Percentiles rank a stretch among this genome's conserved stretches.
Evolutionary conservation across 1,140 invertebrate species (phyloP).

Genomic region (Drosophila pectinifera): DNA sequence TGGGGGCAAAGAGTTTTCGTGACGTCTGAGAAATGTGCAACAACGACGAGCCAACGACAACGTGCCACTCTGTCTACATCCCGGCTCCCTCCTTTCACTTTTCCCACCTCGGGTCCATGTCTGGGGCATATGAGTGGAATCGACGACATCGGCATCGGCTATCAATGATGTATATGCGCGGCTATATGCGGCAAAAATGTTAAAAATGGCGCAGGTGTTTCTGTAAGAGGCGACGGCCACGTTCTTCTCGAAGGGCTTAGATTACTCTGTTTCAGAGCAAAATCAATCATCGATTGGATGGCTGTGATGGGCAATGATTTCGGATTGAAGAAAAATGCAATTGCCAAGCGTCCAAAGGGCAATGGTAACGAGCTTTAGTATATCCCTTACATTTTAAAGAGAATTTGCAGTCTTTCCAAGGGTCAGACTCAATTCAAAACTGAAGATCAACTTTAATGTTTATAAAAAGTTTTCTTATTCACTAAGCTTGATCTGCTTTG

Average conservation of each 20-base stretch:
- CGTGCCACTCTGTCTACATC: conserved; percentile 46
- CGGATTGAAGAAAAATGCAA: conserved; percentile 5
- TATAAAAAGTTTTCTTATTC: too few species aligned
- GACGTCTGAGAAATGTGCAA: conserved; percentile 82
- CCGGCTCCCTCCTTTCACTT: neutral
- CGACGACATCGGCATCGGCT: conserved; percentile 59
- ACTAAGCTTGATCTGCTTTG: too few species aligned
- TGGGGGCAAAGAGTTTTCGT: conserved; percentile 62
- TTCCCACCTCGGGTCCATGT: conserved; percentile 16
- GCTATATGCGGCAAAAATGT: conserved; percentile 78
- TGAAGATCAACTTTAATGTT: too few species aligned
- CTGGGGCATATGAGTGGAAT: conserved; percentile 70
- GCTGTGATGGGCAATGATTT: conserved; percentile 20
- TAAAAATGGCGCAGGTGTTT: conserved; percentile 81
- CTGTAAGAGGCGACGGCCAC: conserved; percentile 33
- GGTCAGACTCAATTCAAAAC: too few species aligned
- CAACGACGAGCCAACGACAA: conserved; percentile 58
- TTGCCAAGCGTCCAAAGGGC: neutral
- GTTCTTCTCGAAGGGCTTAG: conserved; percentile 52
- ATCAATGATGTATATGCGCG: conserved; percentile 74
- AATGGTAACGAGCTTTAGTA: too few species aligned
- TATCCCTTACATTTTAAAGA: too few species aligned
- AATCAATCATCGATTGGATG: conserved; percentile 66
- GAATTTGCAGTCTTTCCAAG: too few species aligned
- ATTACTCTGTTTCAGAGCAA: conserved; percentile 52